These are phyloP conservation scores for Rhea pennata DNA, from an alignment of 2,113 vertebrate genomes.

Conservation along the genomic window DNA sequence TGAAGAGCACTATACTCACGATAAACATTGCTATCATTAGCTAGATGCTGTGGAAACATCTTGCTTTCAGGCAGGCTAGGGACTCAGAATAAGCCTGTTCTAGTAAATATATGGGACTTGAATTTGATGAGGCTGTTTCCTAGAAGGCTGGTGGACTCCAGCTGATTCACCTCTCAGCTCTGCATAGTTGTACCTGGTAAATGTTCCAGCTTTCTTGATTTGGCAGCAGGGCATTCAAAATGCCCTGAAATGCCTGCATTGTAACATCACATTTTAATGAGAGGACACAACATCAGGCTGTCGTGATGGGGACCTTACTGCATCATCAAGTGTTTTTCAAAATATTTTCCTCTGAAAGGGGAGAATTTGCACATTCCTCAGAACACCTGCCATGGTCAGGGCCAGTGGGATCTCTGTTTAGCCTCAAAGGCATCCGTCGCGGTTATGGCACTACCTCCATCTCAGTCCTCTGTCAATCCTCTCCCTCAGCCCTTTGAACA, in stretches of 20 bases:
- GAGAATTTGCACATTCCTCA: not conserved
- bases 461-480: not conserved
- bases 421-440: not conserved
- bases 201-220: constrained; percentile 6
- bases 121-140: constrained; percentile 24
- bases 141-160: not conserved
- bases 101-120: constrained; percentile 2
- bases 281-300: not conserved
- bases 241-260: not conserved
- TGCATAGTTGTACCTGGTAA: not conserved
- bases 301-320: not conserved
- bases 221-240: not conserved
- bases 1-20: not conserved
- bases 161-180: constrained; percentile 19
- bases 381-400: not conserved
- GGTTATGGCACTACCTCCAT: not conserved
- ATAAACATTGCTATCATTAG: constrained; percentile 35
- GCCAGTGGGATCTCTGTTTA: not conserved
- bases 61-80: constrained; percentile 27
- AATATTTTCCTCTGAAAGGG: not conserved
- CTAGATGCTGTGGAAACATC: constrained; percentile 34
- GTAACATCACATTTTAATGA: not conserved
- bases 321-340: not conserved
- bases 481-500: not conserved
- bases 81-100: constrained; percentile 23